Evolutionary conservation across 1,140 invertebrate species (phyloP).

Genomic region (Aphaenogaster rudis): DNA sequence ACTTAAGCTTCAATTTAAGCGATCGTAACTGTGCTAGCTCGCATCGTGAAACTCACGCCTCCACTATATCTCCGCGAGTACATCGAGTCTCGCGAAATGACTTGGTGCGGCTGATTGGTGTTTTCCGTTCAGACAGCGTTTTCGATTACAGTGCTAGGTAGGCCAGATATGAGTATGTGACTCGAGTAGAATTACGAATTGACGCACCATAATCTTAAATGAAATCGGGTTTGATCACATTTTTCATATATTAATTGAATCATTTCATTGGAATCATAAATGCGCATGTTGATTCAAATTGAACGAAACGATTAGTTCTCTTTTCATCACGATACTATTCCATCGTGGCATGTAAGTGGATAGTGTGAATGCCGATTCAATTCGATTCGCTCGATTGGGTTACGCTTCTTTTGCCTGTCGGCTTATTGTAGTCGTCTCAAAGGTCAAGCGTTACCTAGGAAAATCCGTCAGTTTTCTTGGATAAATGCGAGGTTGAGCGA

Average conservation of each 20-base stretch:
- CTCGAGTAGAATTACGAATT: constrained; percentile 20
- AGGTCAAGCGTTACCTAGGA: constrained; percentile 30
- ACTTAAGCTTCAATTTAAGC: constrained; percentile 27
- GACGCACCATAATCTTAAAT: constrained; percentile 22
- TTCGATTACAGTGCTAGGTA: neutral
- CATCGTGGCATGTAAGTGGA: neutral
- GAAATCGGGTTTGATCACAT: constrained; percentile 8
- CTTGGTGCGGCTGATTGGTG: neutral
- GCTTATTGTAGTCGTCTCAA: constrained; percentile 37
- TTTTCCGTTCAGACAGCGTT: neutral
- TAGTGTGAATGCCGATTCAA: constrained; percentile 18
- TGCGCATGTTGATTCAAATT: neutral
- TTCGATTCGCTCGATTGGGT: constrained; percentile 46
- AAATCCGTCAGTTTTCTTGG: constrained; percentile 34
- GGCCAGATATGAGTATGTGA: constrained; percentile 20
- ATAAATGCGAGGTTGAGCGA: constrained; percentile 17
- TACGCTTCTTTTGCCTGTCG: constrained; percentile 41
- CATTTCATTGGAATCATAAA: neutral
- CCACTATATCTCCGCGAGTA: neutral
- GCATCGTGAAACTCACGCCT: neutral
- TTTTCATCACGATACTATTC: constrained; percentile 24
- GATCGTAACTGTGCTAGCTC: constrained; percentile 6
- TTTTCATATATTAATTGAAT: constrained; percentile 31
- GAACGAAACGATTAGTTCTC: constrained; percentile 19
- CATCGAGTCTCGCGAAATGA: constrained; percentile 11